A percentile compares a stretch with the other conserved stretches of the same genome.
These are phyloP conservation scores for Cyprinella venusta DNA, from an alignment of 2,797 vertebrate species.

Conservation along the genomic window DNA sequence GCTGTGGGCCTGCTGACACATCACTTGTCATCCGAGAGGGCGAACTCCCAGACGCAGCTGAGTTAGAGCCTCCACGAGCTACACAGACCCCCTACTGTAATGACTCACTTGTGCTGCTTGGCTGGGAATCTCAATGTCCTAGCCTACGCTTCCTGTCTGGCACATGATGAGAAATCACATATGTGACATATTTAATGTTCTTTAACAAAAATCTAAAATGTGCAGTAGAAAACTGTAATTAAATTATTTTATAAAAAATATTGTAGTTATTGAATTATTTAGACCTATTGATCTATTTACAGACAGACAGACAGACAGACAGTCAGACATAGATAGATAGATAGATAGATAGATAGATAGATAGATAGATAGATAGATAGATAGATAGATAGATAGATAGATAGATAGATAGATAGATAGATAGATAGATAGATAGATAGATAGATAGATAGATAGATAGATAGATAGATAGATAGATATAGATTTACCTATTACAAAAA, in stretches of 20 bases:
- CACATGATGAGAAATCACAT: slow-evolving; percentile 30
- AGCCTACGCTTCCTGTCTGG: slow-evolving; percentile 5
- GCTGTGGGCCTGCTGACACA: slow-evolving; percentile 20
- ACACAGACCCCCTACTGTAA: slow-evolving; percentile 24
- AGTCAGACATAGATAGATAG: too few species aligned
- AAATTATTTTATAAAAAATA: background rate
- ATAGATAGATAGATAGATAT: background rate
- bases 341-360: background rate
- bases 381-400: background rate
- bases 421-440: background rate
- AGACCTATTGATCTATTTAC: too few species aligned
- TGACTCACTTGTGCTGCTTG: slow-evolving; percentile 26
- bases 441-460: background rate
- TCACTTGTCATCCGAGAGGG: slow-evolving; percentile 39
- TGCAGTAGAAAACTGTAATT: background rate
- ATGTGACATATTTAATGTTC: slow-evolving; percentile 16
- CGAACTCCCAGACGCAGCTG: slow-evolving; percentile 34
- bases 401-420: background rate
- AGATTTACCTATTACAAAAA: slow-evolving; percentile 93
- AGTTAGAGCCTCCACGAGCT: slow-evolving; percentile 19
- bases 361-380: background rate
- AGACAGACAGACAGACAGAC: too few species aligned
- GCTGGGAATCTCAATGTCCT: slow-evolving; percentile 20
- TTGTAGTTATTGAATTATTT: background rate
- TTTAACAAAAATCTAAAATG: background rate